A percentile compares a stretch with the other conserved stretches of the same genome.
phyloP scores from a whole-genome alignment of 2,888 invertebrate species.

The Stictocephala bisonia region DNA sequence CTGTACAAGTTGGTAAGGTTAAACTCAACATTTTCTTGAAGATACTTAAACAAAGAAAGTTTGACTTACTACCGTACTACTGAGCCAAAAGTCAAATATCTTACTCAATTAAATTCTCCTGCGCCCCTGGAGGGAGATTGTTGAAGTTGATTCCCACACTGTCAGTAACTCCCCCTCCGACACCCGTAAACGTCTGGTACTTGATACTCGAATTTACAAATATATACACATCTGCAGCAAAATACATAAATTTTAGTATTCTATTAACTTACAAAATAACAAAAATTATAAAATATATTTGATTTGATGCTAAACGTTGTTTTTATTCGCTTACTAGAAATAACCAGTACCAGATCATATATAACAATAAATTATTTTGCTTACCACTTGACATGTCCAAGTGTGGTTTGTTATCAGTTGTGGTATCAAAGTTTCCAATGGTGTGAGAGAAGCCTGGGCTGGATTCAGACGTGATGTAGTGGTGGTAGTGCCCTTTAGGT shows the following conservation, averaged over 20 bases:
- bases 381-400: background rate
- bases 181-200: background rate
- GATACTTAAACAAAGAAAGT: no score
- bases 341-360: background rate
- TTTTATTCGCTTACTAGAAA: background rate
- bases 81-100: no score
- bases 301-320: no score
- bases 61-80: no score
- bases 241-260: no score
- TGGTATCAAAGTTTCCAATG: background rate
- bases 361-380: background rate
- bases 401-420: background rate
- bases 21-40: no score
- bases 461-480: background rate
- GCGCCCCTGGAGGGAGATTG: background rate
- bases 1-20: no score
- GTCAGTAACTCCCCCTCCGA: background rate
- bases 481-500: constrained; percentile 9
- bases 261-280: no score
- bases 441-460: background rate
- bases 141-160: background rate
- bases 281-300: no score
- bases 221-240: background rate
- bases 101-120: background rate
- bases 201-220: background rate